These are phyloP conservation scores for Amphiprion clarkii DNA, from an alignment of 2,797 vertebrate genomes.

Conservation along the genomic window DNA sequence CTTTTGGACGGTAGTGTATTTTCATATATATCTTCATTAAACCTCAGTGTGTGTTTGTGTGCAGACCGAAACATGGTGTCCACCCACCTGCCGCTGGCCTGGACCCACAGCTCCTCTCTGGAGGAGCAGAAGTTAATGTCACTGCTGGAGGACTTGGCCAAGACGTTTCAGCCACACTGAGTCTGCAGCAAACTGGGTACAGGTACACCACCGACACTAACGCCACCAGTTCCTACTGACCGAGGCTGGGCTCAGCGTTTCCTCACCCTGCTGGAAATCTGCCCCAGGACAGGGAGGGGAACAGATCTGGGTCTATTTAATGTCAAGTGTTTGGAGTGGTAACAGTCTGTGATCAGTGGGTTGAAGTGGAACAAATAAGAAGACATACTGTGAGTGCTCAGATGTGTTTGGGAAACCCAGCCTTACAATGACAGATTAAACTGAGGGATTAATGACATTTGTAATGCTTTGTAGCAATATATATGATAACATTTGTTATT, in stretches of 20 bases:
- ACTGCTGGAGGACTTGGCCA: conserved; percentile 85
- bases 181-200: neutral
- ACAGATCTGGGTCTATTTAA: neutral
- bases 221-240: conserved; percentile 22
- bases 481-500: conserved; percentile 6
- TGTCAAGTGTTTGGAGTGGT: conserved; percentile 1
- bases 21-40: no score
- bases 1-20: no score
- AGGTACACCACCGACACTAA: conserved; percentile 42
- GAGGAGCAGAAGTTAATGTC: conserved; percentile 87
- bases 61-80: conserved; percentile 83
- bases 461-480: conserved; percentile 31
- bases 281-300: neutral
- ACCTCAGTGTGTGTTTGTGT: conserved; percentile 40
- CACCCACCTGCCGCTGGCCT: conserved; percentile 86
- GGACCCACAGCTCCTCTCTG: conserved; percentile 84
- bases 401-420: conserved; percentile 26
- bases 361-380: conserved; percentile 7
- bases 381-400: neutral
- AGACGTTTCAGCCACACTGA: conserved; percentile 86
- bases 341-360: neutral
- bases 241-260: conserved; percentile 26
- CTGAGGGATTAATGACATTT: conserved; percentile 1
- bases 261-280: neutral
- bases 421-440: conserved; percentile 22